Percentiles rank a stretch among this genome's conserved stretches.
Evolutionary conservation across 2,113 vertebrate species (phyloP).

Genomic region (Promerops cafer): DNA sequence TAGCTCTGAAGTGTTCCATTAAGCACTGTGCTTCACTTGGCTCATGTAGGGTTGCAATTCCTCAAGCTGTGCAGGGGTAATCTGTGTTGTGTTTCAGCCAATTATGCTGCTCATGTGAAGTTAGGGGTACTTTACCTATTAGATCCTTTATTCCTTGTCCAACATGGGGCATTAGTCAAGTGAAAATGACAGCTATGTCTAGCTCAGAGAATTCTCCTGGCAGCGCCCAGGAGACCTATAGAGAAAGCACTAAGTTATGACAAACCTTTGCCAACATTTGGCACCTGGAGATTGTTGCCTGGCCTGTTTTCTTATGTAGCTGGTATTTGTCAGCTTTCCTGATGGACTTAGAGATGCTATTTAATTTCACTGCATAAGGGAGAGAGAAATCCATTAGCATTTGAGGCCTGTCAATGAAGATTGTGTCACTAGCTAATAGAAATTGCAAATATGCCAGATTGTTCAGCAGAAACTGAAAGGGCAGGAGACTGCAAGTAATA

Average conservation of each 20-base stretch:
- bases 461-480: conserved; percentile 16
- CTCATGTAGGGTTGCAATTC: neutral
- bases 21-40: neutral
- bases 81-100: neutral
- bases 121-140: neutral
- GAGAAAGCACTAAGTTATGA: neutral
- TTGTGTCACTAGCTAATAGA: neutral
- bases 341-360: neutral
- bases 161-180: neutral
- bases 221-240: neutral
- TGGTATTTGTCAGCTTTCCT: conserved; percentile 14
- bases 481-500: neutral
- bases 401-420: neutral
- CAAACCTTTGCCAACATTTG: conserved; percentile 4
- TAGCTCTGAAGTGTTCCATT: neutral
- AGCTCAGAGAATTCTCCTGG: conserved; percentile 3
- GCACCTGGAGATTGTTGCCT: neutral
- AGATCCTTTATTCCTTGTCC: neutral
- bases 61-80: neutral
- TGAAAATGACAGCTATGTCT: neutral
- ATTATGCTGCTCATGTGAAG: neutral
- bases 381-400: conserved; percentile 26
- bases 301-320: conserved; percentile 1
- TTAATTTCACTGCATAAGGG: conserved; percentile 36
- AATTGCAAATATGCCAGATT: conserved; percentile 14